Conservation (phyloP, 2,888 invertebrate species). For the Venustoraphidia nigricollis region DNA sequence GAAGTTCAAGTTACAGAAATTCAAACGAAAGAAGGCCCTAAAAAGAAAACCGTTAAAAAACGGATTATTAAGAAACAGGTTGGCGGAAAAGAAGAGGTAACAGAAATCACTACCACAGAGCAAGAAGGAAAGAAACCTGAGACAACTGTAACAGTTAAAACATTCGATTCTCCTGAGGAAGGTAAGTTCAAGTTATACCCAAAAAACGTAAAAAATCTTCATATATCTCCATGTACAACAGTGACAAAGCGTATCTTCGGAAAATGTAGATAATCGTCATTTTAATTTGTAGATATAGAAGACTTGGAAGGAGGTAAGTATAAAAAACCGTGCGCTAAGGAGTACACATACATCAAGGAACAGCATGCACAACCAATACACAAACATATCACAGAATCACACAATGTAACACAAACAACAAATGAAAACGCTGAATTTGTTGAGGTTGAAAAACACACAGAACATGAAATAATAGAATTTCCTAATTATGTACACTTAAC, state of each 20-base stretch:
- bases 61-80: slow-evolving; percentile 16
- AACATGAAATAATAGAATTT: slow-evolving; percentile 17
- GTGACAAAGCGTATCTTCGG: neutral
- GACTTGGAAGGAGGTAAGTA: slow-evolving; percentile 14
- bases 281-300: slow-evolving; percentile 10
- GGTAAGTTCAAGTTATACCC: too few species aligned
- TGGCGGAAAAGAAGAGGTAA: slow-evolving; percentile 17
- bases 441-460: slow-evolving; percentile 16
- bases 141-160: slow-evolving; percentile 19
- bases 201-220: too few species aligned
- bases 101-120: slow-evolving; percentile 17
- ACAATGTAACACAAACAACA: slow-evolving; percentile 12
- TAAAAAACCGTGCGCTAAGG: too few species aligned
- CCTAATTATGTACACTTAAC: slow-evolving; percentile 22
- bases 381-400: too few species aligned
- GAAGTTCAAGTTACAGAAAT: slow-evolving; percentile 3
- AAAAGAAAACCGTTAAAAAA: neutral
- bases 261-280: slow-evolving; percentile 6
- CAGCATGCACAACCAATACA: too few species aligned
- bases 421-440: slow-evolving; percentile 16
- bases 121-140: slow-evolving; percentile 25
- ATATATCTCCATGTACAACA: too few species aligned
- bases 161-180: slow-evolving; percentile 11
- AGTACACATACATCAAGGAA: too few species aligned
- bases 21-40: neutral